Evolutionary conservation across 2,113 vertebrate genomes (phyloP), one percentile per base, ranked within the genome.

Genomic region (Quiscalus mexicanus): DNA sequence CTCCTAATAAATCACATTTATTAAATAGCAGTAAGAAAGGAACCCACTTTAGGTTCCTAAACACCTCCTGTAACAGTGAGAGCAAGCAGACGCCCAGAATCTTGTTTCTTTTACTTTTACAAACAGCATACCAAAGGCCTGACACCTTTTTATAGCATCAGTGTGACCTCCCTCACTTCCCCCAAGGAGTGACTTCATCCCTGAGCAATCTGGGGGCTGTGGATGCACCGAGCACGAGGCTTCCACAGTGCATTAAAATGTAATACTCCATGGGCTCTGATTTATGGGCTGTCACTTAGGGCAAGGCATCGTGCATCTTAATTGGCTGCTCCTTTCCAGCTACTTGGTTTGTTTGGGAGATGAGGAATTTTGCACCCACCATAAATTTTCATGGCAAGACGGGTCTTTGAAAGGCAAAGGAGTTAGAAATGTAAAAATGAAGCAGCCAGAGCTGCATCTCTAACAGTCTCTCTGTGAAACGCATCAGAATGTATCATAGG

Each of bases 211-310:
- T 0, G 50, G 73, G 68, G 65, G 85, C 59, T 90, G 65, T 10
- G 50, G 6, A 41, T 25, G 21, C 80, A 9, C 16, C 0, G 15
- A 39, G 80, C 80, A 23, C 1, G 1, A 45, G 77, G 77, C 74
- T 44, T 11, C 1, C 8, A 76, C 73, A 84, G 69, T 82, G 92
- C 93, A 91, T 93, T 94, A 96, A 93, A 87, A 91, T 69, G 93
- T 69, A 87, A 76, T 94, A 95, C 96, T 82, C 81, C 87, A 52
- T 8, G 3, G 76, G 65, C 87, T 62, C 74, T 82, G 95, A 97
- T 95, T 94, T 96, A 95, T 87, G 81, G 77, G 55, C 93, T 82
- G 55, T 82, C 95, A 82, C 81, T 87, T n/a, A 20, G n/a, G 77
- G 89, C 77, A 53, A 8, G 80, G 59, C 70, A 59, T 45, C 5